A percentile compares a stretch with the other conserved stretches of the same genome.
Evolutionary conservation across 2,113 vertebrate species (phyloP).

Genomic region (Nothobranchius kuhntae): DNA sequence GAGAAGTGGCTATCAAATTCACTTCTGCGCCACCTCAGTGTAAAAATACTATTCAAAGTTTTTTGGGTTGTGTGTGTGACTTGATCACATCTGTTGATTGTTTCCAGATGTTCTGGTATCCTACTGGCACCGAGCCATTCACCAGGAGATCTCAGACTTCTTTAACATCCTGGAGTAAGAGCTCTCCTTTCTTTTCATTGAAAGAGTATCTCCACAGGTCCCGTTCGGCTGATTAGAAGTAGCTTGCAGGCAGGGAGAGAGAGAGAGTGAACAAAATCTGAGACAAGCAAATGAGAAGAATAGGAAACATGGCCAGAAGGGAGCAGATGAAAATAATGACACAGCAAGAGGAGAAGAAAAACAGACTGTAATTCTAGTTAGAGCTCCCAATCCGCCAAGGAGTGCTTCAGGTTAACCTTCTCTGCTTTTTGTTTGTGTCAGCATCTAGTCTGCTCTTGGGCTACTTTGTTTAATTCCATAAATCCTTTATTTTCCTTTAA

Average conservation of each 20-base stretch:
- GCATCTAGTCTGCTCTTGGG: slow-evolving; percentile 24
- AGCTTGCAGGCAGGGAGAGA: not conserved
- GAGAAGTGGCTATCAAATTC: not conserved
- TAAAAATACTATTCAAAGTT: not conserved
- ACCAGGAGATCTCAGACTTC: slow-evolving; percentile 95
- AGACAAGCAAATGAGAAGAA: slow-evolving; percentile 20
- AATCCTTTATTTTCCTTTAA: not conserved
- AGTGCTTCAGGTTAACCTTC: slow-evolving; percentile 48
- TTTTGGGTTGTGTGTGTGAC: not conserved
- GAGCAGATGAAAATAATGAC: slow-evolving; percentile 54
- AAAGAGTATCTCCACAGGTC: slow-evolving; percentile 1
- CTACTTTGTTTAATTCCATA: slow-evolving; percentile 35
- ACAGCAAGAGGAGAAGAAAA: slow-evolving; percentile 42
- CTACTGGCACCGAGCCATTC: slow-evolving; percentile 94
- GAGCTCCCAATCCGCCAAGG: slow-evolving; percentile 27
- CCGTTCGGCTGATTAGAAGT: slow-evolving; percentile 7
- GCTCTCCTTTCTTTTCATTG: slow-evolving; percentile 15
- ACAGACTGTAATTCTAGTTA: slow-evolving; percentile 35
- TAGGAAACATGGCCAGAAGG: slow-evolving; percentile 33
- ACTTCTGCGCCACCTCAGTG: not conserved
- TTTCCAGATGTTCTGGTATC: slow-evolving; percentile 91
- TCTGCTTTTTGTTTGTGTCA: slow-evolving; percentile 53
- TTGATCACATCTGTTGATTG: slow-evolving; percentile 9
- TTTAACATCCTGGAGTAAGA: slow-evolving; percentile 99
- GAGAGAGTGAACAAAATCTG: not conserved